Conservation (phyloP, 2,113 vertebrate genomes). For the Gopherus flavomarginatus region DNA sequence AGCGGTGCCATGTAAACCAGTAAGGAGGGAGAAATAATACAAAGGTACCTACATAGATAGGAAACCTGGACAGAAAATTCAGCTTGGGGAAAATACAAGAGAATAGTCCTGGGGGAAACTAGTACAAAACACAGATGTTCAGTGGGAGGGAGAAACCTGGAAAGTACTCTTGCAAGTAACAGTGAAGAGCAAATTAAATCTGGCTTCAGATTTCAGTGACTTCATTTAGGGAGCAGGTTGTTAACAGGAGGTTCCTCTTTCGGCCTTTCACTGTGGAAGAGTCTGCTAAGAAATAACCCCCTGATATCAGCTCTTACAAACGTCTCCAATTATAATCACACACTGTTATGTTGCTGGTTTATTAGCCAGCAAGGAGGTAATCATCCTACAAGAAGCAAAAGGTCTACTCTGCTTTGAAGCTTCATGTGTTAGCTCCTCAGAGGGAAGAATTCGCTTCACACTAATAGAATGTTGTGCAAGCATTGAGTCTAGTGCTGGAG, state of each 20-base stretch:
- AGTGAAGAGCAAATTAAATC: constrained; percentile 46
- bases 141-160: constrained; percentile 51
- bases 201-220: constrained; percentile 6
- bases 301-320: fast-evolving
- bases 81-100: neutral
- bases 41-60: constrained; percentile 15
- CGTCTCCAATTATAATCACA: neutral
- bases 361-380: neutral
- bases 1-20: neutral
- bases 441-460: neutral
- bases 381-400: fast-evolving
- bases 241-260: neutral
- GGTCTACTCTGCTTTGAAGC: neutral
- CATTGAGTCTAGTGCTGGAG: fast-evolving
- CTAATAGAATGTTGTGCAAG: fast-evolving
- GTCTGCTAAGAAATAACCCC: neutral
- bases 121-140: constrained; percentile 45
- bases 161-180: constrained; percentile 17
- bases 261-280: neutral
- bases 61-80: constrained; percentile 22
- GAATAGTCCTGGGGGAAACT: constrained; percentile 46
- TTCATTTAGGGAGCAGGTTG: neutral
- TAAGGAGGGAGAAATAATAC: constrained; percentile 14
- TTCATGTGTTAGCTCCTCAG: fast-evolving
- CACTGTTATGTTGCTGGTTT: neutral